Evolutionary conservation across 2,797 vertebrate genomes (phyloP).

Genomic region (Chromobotia macracanthus): DNA sequence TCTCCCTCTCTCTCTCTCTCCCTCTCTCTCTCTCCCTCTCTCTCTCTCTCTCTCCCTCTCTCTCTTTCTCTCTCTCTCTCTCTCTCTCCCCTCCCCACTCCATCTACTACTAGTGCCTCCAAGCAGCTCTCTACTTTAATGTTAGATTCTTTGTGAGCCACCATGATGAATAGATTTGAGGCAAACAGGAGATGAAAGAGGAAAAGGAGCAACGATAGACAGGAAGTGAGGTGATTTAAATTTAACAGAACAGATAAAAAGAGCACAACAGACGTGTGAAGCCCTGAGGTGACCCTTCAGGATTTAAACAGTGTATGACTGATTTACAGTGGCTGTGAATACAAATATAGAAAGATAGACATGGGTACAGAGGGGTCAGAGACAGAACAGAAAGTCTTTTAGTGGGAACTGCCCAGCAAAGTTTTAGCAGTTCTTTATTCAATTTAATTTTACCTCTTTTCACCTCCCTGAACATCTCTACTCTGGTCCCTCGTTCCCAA

Average conservation of each 20-base stretch:
- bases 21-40: conserved; percentile 50
- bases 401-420: background rate
- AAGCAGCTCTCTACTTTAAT: conserved; percentile 21
- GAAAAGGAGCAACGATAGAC: conserved; percentile 22
- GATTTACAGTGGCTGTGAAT: conserved; percentile 25
- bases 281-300: conserved; percentile 24
- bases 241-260: conserved; percentile 36
- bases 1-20: background rate
- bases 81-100: conserved; percentile 12
- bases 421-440: background rate
- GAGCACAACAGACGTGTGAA: conserved; percentile 12
- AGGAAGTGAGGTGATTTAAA: conserved; percentile 38
- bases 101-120: background rate
- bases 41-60: conserved; percentile 62
- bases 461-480: background rate
- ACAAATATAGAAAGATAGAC: conserved; percentile 30
- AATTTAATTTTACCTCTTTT: background rate
- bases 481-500: background rate
- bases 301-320: conserved; percentile 12
- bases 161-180: conserved; percentile 40
- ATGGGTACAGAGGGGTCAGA: conserved; percentile 9
- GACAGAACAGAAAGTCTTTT: background rate
- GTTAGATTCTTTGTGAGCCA: conserved; percentile 17
- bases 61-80: conserved; percentile 53
- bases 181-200: conserved; percentile 36